Conservation (phyloP, 2,113 vertebrate genomes). For the Edolisoma coerulescens region DNA sequence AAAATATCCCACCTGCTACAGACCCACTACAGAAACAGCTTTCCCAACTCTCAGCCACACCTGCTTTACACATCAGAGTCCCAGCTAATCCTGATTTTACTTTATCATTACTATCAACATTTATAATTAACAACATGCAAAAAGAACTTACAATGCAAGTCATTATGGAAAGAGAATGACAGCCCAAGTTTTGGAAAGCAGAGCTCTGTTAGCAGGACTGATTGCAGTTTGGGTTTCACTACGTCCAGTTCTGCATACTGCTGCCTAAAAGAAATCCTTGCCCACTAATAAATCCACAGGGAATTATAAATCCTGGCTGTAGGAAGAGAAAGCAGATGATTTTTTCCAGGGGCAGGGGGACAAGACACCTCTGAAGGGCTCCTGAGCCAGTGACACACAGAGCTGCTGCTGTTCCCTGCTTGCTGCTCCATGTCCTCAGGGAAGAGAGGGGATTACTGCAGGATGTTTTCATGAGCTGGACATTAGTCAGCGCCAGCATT, state of each 20-base stretch:
- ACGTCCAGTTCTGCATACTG: rapidly evolving
- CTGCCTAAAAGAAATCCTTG: not conserved
- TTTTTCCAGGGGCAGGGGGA: not conserved
- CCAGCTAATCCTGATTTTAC: not conserved
- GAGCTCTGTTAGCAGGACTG: not conserved
- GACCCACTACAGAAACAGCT: not conserved
- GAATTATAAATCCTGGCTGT: not conserved
- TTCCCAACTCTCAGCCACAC: not conserved
- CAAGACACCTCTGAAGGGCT: not conserved
- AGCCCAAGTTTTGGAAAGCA: not conserved
- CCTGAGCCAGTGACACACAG: rapidly evolving
- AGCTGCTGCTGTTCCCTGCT: not conserved
- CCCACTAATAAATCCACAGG: not conserved
- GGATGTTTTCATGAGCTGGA: not conserved
- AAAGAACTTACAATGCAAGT: not conserved
- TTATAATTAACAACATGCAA: not conserved
- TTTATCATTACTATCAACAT: not conserved
- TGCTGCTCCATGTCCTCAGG: not conserved
- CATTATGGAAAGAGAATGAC: rapidly evolving
- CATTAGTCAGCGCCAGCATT: not conserved
- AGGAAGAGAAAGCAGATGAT: not conserved
- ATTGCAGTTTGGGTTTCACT: not conserved
- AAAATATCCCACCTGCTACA: not conserved
- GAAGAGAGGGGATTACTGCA: not conserved
- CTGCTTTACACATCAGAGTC: not conserved